phyloP scores from a whole-genome alignment of 2,113 vertebrate genomes.

The Aegithalos caudatus region DNA sequence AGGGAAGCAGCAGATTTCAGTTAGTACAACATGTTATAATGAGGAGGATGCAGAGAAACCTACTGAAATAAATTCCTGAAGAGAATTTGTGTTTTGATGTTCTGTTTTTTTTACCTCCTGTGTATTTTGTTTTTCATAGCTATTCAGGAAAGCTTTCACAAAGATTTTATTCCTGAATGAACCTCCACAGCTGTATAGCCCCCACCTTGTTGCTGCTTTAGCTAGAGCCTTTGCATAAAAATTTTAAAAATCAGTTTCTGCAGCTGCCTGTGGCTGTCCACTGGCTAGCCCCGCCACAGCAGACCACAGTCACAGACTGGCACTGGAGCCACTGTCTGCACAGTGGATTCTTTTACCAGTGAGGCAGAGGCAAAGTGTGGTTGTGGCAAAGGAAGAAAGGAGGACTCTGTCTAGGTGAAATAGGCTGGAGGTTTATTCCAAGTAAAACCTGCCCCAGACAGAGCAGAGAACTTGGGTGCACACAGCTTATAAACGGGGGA shows the following conservation, averaged over 20 bases:
- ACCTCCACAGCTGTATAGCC: background rate
- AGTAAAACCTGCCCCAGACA: no score
- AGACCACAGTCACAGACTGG: no score
- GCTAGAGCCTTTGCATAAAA: background rate
- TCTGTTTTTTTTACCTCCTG: background rate
- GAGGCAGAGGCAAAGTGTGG: no score
- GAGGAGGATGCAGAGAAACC: background rate
- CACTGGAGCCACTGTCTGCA: no score
- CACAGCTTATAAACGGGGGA: no score
- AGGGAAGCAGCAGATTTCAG: constrained; percentile 14
- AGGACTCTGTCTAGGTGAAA: no score
- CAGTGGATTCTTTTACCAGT: no score
- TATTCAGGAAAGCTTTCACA: background rate
- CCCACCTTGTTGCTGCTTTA: background rate
- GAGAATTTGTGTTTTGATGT: background rate
- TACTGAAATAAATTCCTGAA: constrained; percentile 31
- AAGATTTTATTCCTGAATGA: constrained; percentile 4
- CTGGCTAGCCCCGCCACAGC: no score
- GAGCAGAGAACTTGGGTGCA: no score
- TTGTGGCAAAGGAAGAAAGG: no score
- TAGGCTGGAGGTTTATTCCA: no score
- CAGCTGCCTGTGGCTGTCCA: no score
- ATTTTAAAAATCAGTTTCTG: background rate
- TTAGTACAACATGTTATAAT: background rate
- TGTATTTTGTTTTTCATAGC: background rate